Evolutionary conservation across 2,113 vertebrate species (phyloP).

Genomic region (Hippocampus zosterae): DNA sequence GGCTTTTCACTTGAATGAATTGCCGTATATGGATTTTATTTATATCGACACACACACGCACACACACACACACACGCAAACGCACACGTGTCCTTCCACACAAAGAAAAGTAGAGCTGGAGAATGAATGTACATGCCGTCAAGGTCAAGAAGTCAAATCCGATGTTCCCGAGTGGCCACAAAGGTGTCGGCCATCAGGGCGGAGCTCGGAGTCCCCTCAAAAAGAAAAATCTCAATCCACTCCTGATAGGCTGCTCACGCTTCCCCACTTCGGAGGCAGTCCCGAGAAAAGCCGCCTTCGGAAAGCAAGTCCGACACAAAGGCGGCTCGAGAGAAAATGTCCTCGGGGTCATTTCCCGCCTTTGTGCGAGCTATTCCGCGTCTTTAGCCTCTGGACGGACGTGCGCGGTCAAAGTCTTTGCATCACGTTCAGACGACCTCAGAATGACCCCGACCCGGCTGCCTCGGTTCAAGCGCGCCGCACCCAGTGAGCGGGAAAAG

Average conservation of each 20-base stretch:
- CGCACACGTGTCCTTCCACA: slow-evolving; percentile 63
- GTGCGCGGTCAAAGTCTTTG: slow-evolving; percentile 41
- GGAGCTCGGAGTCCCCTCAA: slow-evolving; percentile 8
- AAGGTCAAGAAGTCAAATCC: slow-evolving; percentile 41
- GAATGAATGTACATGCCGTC: slow-evolving; percentile 65
- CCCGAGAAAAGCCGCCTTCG: slow-evolving; percentile 14
- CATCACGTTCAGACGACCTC: slow-evolving; percentile 60
- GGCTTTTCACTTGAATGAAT: slow-evolving; percentile 28
- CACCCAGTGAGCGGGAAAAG: slow-evolving; percentile 17
- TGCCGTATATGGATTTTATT: slow-evolving; percentile 58
- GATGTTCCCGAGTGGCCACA: slow-evolving; percentile 32
- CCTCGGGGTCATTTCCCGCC: slow-evolving; percentile 30
- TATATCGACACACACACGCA: slow-evolving; percentile 62
- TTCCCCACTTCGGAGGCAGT: slow-evolving; percentile 3
- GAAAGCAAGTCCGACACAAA: slow-evolving; percentile 28
- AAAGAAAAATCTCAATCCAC: slow-evolving; percentile 12
- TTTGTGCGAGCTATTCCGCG: slow-evolving; percentile 28
- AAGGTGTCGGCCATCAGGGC: slow-evolving; percentile 21
- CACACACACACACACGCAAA: background rate
- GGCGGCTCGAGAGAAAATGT: slow-evolving; percentile 30
- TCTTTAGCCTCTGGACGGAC: slow-evolving; percentile 32
- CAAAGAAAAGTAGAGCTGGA: slow-evolving; percentile 60
- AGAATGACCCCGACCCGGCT: slow-evolving; percentile 54
- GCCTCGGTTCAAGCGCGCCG: slow-evolving; percentile 33
- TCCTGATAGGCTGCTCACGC: slow-evolving; percentile 11